Evolutionary conservation across 1,140 invertebrate genomes (phyloP).

Genomic region (Drosophila rhopaloa): DNA sequence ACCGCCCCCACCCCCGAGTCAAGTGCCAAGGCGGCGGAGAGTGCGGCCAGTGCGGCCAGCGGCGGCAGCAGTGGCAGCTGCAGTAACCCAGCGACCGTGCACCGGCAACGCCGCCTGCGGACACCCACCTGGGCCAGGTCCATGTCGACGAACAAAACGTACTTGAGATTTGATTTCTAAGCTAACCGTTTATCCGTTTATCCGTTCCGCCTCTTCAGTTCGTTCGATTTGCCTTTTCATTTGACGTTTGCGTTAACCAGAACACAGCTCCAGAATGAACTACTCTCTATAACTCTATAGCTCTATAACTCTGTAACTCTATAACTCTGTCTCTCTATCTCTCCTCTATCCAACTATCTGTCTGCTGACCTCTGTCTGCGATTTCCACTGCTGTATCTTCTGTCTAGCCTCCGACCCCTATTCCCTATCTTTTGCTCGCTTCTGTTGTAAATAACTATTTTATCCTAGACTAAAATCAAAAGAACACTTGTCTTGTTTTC

Average conservation of each 20-base stretch:
- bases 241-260: slow-evolving; percentile 69
- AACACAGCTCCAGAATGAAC: slow-evolving; percentile 50
- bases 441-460: slow-evolving; percentile 59
- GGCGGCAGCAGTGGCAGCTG: slow-evolving; percentile 79
- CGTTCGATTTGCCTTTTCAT: slow-evolving; percentile 44
- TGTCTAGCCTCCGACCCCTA: slow-evolving; percentile 59
- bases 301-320: slow-evolving; percentile 10
- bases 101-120: slow-evolving; percentile 87
- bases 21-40: slow-evolving; percentile 45
- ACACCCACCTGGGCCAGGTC: slow-evolving; percentile 91
- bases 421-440: slow-evolving; percentile 48
- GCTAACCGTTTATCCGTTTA: slow-evolving; percentile 50
- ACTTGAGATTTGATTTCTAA: slow-evolving; percentile 69
- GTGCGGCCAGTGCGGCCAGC: slow-evolving; percentile 26
- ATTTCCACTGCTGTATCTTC: slow-evolving; percentile 69
- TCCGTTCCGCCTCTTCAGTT: slow-evolving; percentile 58
- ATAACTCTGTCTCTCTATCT: slow-evolving; percentile 39
- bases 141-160: slow-evolving; percentile 85
- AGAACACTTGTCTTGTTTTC: slow-evolving; percentile 29
- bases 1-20: background rate
- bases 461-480: slow-evolving; percentile 11
- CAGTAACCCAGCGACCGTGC: slow-evolving; percentile 84
- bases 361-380: slow-evolving; percentile 57
- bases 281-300: slow-evolving; percentile 30
- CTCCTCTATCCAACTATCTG: slow-evolving; percentile 42